These are phyloP conservation scores for Melanerpes formicivorus DNA, from an alignment of 2,113 vertebrate species.

Conservation along the genomic window DNA sequence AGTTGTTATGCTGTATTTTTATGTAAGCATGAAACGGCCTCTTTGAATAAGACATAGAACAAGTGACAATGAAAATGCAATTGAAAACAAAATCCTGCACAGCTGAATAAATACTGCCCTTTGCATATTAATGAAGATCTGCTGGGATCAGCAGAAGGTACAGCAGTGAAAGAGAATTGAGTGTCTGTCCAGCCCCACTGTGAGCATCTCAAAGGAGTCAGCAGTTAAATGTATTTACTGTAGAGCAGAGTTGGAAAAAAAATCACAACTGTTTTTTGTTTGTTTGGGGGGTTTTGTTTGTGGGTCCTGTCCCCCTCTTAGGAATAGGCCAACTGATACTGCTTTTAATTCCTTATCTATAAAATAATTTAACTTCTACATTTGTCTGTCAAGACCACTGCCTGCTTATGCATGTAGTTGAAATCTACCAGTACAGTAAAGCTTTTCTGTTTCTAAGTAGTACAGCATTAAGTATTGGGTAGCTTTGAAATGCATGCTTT, in stretches of 20 bases:
- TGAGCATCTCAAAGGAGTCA: background rate
- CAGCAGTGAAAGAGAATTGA: background rate
- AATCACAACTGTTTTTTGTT: background rate
- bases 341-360: background rate
- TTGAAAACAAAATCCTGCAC: constrained; percentile 7
- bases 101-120: constrained; percentile 6
- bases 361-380: background rate
- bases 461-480: background rate
- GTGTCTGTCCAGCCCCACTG: background rate
- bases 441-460: background rate
- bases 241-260: background rate
- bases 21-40: background rate
- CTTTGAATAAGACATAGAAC: constrained; percentile 10
- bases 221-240: background rate
- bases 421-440: background rate
- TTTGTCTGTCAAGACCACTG: background rate
- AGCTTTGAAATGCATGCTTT: background rate
- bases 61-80: constrained; percentile 1
- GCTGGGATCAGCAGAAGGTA: background rate
- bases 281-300: no score
- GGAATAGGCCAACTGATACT: background rate
- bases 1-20: background rate
- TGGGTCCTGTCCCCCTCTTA: background rate
- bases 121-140: background rate
- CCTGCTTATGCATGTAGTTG: background rate